Conservation (phyloP, 2,888 invertebrate species). For the Drosophila anomalata region DNA sequence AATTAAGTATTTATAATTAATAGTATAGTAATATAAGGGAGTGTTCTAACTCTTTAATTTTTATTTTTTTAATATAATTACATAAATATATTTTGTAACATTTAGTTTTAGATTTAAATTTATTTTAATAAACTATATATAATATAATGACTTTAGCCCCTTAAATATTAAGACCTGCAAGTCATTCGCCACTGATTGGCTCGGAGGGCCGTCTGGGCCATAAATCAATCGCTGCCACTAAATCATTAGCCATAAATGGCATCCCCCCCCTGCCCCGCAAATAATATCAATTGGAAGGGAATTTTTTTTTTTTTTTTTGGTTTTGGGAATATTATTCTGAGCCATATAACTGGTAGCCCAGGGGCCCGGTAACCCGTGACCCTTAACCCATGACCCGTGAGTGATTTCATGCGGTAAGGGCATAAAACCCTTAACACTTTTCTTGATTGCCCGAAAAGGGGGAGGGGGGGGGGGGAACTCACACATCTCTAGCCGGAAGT, state of each 20-base stretch:
- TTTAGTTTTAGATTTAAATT: too few species aligned
- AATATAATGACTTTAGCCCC: too few species aligned
- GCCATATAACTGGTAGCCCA: neutral
- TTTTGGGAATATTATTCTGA: slow-evolving; percentile 4
- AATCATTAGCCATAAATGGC: slow-evolving; percentile 40
- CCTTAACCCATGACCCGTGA: slow-evolving; percentile 9
- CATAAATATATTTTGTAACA: too few species aligned
- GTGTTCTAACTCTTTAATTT: too few species aligned
- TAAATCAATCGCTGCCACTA: slow-evolving; percentile 37
- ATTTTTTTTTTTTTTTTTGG: neutral
- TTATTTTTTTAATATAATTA: too few species aligned
- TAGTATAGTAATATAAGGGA: too few species aligned
- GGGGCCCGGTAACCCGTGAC: neutral
- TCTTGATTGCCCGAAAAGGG: slow-evolving; percentile 49
- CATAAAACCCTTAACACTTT: slow-evolving; percentile 63
- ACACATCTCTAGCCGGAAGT: slow-evolving; percentile 35
- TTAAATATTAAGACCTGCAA: neutral
- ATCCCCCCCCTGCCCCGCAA: neutral
- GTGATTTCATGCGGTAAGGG: slow-evolving; percentile 27
- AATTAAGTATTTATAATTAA: too few species aligned
- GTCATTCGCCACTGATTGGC: neutral
- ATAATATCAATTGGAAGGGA: slow-evolving; percentile 28
- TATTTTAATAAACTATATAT: too few species aligned
- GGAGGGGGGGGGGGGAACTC: neutral
- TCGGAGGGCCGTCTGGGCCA: neutral